Base-by-base conservation (phyloP, 2,888 invertebrate genomes). In the Heliconius charithonia region DNA sequence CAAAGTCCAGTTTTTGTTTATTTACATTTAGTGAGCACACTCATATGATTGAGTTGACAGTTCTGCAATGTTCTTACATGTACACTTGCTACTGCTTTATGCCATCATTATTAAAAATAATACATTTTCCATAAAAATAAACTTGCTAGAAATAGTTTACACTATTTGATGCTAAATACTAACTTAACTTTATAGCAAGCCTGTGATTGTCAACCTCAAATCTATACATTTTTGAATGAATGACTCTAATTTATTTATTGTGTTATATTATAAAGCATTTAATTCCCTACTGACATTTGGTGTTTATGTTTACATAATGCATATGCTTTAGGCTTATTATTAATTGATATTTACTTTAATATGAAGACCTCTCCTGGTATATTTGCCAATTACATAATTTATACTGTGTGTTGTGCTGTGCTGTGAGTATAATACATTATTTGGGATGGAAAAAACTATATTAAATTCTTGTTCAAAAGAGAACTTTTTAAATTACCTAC, bases 1-100 rank as follows among this genome's bases (percentile, higher is more conserved):
- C 83, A 82, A 83, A 83, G 82, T 83, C 81, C 82, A 82, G 27
- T 56, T 37, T 72, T 82, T 83, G 81, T 83, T 83, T 82, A 79
- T 83, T 83, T 83, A 83, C 81, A 78, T 79, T 76, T 32, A 74
- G 25, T 69, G 25, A 77, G 73, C 65, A 77, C 67, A 77, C 66
- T 78, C 71, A 73, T 56, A 63, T 32, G 56, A 37, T 78, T 82
- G 79, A 78, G 59, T 79, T 70, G 73, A 78, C 76, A 59, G 59
- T 56, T 67, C 59, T 74, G n/a, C 65, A 56, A 65, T 56, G 29
- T 65, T 65, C 37, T 45, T 41, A 41, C 9, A 51, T 51, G 32
- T 29, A 56, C 29, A 32, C n/a, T 71, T 51, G 51, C 27, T 29
- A 29, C 51, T 12, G 12, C 16, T 56, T 71, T 29, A 29, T 51